These are phyloP conservation scores for Panulirus ornatus DNA, from an alignment of 1,140 invertebrate genomes.

Conservation along the genomic window DNA sequence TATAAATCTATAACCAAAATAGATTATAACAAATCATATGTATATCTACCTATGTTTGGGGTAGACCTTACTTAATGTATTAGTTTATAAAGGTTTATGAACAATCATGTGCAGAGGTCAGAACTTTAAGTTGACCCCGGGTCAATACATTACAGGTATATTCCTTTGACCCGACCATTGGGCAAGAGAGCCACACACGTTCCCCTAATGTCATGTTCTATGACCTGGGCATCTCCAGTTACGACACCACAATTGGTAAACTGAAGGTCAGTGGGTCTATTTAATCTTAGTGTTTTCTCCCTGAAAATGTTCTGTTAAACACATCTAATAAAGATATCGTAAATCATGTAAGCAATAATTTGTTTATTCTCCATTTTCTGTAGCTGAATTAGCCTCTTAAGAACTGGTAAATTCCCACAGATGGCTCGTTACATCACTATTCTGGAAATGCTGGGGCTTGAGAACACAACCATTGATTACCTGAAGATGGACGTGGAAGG, in stretches of 20 bases:
- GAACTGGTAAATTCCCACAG: too few relatives aligned
- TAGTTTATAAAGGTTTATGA: too few relatives aligned
- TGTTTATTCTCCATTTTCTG: neutral
- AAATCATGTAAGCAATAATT: neutral
- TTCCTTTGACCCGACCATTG: conserved; percentile 27
- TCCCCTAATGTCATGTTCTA: conserved; percentile 30
- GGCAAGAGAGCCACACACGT: neutral
- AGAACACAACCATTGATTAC: conserved; percentile 73
- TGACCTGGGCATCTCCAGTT: neutral
- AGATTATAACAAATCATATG: too few relatives aligned
- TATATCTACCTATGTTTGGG: too few relatives aligned
- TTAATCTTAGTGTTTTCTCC: too few relatives aligned
- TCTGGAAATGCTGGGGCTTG: conserved; percentile 8
- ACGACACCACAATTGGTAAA: too few relatives aligned
- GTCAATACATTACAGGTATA: neutral
- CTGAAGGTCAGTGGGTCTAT: neutral
- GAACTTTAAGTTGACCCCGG: too few relatives aligned
- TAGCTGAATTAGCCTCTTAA: too few relatives aligned
- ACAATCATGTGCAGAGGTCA: too few relatives aligned
- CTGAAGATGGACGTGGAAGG: conserved; percentile 53
- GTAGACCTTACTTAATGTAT: too few relatives aligned
- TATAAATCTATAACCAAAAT: too few relatives aligned
- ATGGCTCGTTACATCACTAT: conserved; percentile 26
- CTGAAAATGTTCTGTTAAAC: too few relatives aligned
- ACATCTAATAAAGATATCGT: neutral